Conservation (phyloP, 2,888 invertebrate species). For the Drosophila conformis region DNA sequence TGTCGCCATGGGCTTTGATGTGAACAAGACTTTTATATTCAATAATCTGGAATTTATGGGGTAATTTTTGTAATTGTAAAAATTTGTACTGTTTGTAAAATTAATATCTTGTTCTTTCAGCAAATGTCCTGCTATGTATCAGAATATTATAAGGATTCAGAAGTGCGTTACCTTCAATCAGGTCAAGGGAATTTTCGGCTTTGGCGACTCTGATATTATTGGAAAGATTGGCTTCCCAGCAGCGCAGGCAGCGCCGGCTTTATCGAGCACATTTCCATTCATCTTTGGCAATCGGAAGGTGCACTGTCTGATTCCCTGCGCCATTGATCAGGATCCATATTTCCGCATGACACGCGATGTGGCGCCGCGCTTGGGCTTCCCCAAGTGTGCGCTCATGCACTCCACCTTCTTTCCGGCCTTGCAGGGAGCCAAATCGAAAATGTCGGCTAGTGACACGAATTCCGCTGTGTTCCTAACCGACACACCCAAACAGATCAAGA, state of each 20-base stretch:
- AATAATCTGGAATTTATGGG: conserved; percentile 97
- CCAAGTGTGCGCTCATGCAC: conserved; percentile 95
- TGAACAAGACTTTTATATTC: conserved; percentile 98
- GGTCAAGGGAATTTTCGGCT: conserved; percentile 99
- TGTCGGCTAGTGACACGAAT: conserved; percentile 98
- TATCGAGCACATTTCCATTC: conserved; percentile 95
- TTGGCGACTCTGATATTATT: conserved; percentile 97
- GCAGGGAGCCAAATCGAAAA: conserved; percentile 98
- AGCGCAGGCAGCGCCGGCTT: conserved; percentile 97
- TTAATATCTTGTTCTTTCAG: conserved; percentile 85
- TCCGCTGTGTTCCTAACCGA: conserved; percentile 98
- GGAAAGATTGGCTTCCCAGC: conserved; percentile 99
- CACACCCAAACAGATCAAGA: conserved; percentile 97
- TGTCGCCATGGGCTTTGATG: conserved; percentile 97
- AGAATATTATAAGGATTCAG: conserved; percentile 96
- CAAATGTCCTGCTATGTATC: conserved; percentile 95
- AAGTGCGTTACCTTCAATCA: conserved; percentile 98
- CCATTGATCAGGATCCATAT: conserved; percentile 99
- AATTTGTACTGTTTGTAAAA: background rate
- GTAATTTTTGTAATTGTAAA: conserved; percentile 86
- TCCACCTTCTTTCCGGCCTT: conserved; percentile 96
- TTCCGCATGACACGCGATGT: conserved; percentile 99
- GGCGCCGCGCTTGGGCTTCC: conserved; percentile 94
- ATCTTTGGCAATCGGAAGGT: conserved; percentile 92
- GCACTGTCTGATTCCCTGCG: conserved; percentile 95